Conservation (phyloP, 2,888 invertebrate genomes). For the Netelia fuscicornis region DNA sequence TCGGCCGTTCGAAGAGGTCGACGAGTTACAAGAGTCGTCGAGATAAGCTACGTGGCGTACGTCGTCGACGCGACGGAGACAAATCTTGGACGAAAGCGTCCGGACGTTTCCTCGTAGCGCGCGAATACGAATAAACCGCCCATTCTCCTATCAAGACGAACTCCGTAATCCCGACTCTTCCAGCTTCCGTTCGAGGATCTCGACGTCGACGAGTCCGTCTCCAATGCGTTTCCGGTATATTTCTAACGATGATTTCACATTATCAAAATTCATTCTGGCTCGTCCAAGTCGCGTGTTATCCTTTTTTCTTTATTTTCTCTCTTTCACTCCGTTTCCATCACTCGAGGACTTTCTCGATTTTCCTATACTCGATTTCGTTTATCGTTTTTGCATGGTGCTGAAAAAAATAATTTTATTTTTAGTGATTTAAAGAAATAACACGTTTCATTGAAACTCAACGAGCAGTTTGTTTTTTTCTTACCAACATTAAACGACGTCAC, state of each 20-base stretch:
- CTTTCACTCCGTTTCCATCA: neutral
- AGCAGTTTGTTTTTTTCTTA: too few relatives aligned
- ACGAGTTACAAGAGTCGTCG: constrained; percentile 69
- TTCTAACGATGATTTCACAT: too few relatives aligned
- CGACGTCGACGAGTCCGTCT: neutral
- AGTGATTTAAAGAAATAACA: too few relatives aligned
- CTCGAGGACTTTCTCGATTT: too few relatives aligned
- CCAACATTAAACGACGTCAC: too few relatives aligned
- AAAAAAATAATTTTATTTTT: too few relatives aligned
- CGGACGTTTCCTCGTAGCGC: constrained; percentile 62
- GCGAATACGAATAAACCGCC: constrained; percentile 56
- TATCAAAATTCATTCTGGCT: neutral
- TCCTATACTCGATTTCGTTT: too few relatives aligned
- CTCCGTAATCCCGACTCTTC: constrained; percentile 33
- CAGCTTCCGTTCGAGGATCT: constrained; percentile 55
- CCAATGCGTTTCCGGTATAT: neutral
- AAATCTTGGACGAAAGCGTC: constrained; percentile 72
- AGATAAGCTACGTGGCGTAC: constrained; percentile 72
- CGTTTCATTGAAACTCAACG: too few relatives aligned
- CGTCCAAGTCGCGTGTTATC: neutral
- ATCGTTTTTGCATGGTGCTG: too few relatives aligned
- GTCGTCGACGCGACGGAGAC: constrained; percentile 71
- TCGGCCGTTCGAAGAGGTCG: constrained; percentile 70
- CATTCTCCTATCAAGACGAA: constrained; percentile 24
- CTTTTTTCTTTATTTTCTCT: neutral